Percentiles rank a stretch among this genome's conserved stretches.
Evolutionary conservation across 2,888 invertebrate species (phyloP).

Genomic region (Ernsta delagoae): DNA sequence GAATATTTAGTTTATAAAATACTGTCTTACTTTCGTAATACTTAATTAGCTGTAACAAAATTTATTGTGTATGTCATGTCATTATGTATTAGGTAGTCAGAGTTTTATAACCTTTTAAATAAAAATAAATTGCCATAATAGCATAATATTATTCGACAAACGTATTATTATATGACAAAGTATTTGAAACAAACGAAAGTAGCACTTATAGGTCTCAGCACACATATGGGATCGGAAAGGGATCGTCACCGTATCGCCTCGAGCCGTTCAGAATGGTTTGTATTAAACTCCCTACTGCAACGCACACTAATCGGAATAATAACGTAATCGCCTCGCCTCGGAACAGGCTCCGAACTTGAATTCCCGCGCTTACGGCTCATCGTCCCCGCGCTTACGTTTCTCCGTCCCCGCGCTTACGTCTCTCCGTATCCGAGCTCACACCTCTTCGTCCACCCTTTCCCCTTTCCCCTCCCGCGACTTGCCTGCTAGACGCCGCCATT

Average conservation of each 20-base stretch:
- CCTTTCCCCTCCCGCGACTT: slow-evolving; percentile 17
- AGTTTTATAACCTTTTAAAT: no score
- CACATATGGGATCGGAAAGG: slow-evolving; percentile 38
- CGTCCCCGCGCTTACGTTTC: slow-evolving; percentile 18
- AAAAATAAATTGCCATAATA: no score
- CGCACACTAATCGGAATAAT: slow-evolving; percentile 21
- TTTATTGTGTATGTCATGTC: no score
- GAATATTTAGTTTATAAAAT: no score
- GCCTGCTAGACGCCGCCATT: slow-evolving; percentile 6
- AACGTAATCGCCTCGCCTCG: slow-evolving; percentile 25
- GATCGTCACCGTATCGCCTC: slow-evolving; percentile 32
- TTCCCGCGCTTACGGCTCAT: slow-evolving; percentile 38
- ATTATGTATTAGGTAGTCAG: no score
- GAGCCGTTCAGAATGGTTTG: slow-evolving; percentile 28
- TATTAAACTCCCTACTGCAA: slow-evolving; percentile 21
- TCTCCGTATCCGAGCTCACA: slow-evolving; percentile 32
- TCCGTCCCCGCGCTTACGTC: slow-evolving; percentile 33
- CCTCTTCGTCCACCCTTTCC: slow-evolving; percentile 9
- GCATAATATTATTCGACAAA: no score
- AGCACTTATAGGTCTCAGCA: slow-evolving; percentile 11
- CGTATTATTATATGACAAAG: no score
- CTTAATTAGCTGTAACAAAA: no score
- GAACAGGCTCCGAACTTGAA: slow-evolving; percentile 22
- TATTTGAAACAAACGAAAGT: no score
- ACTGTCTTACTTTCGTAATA: no score